Evolutionary conservation across 2,797 vertebrate genomes (phyloP), one percentile per base, ranked within the genome.

Genomic region (Eospalax fontanierii): DNA sequence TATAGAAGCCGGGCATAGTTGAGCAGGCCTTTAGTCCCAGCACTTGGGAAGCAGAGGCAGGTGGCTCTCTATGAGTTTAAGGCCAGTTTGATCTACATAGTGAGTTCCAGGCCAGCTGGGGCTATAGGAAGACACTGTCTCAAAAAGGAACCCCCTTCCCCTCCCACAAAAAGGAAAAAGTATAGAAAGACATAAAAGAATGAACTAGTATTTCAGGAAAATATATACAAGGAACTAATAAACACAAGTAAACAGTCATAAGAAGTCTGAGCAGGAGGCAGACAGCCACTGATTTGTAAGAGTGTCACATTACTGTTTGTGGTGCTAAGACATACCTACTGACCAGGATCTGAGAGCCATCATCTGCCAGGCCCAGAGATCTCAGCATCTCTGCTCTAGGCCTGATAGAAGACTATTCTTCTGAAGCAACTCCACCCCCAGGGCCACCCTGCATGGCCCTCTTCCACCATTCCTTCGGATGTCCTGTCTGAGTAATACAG

Each of bases 291-390:
- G 6, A 43, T 11, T 38, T 22, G 57, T n/a, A 40, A 68, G 61
- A 15, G 24, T 9, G 18, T 40, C 43, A 3, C 7, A 19, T 50
- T 26, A 38, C 3, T 21, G 4, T 28, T 3, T 12, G n/a, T 22
- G 33, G 40, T 35, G 35, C 26, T 26, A 81, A 81, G 24, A 21
- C 76, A 14, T 2, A 57, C 2, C 30, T 38, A 61, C 11, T 33
- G 66, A 87, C 54, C 5, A 11, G 24, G 9, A 4, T 18, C 19
- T 16, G 0, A 4, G 0, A 4, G 1, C 4, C 0, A 2, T 12
- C 18, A 1, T 3, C 14, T 16, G 12, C 26, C 24, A 24, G 50
- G 57, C 4, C 82, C 33, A 21, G n/a, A 92, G 63, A 87, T 57
- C 26, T 81, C 38, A 35, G 40, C 1, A 18, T 2, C 38, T 70